Base-by-base conservation (phyloP, 2,797 vertebrate species). In the Ctenochaetus hawaiiensis region DNA sequence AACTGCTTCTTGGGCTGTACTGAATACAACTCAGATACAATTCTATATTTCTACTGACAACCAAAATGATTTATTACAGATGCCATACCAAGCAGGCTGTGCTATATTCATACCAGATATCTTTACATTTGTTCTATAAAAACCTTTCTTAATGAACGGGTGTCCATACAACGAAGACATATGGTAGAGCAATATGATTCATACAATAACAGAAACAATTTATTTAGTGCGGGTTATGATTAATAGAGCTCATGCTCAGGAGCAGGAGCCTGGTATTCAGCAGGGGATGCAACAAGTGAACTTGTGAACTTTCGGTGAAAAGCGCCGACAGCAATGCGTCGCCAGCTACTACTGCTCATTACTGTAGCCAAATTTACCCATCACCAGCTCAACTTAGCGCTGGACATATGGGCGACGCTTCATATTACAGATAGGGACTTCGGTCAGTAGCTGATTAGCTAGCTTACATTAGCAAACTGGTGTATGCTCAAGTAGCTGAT, bases 241-340 rank as follows among this genome's bases (percentile, higher is more conserved):
- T 68, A 53, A 22, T 30, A 4, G 2, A 41, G 20, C 5, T 61
- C 6, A 44, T 71, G 45, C 1, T 56, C 0, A 8, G 6, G 1
- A 68, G 53, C 26, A 60, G 47, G 17, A 52, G 2, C 22, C 30
- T 7, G 30, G 6, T 34, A 49, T n/a, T 16, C 3, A 63, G 22
- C 39, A 47, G 70, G 52, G 52, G 54, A 67, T 56, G 82, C 89
- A 91, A 91, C 87, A 90, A 75, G 90, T 89, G 72, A 78, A 34
- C 37, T 14, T 6, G 8, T 52, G 22, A 60, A 18, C 54, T 16
- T 4, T 8, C 3, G 30, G 2, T 54, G 18, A 56, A n/a, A 14
- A 9, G 45, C 13, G 3, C 30, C 34, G 10, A 30, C 49, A 77
- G 45, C 39, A 0, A 7, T 9, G 53, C 45, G 22, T 44, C 17